Conservation (phyloP, 1,140 invertebrate genomes). For the Anoplophora glabripennis region DNA sequence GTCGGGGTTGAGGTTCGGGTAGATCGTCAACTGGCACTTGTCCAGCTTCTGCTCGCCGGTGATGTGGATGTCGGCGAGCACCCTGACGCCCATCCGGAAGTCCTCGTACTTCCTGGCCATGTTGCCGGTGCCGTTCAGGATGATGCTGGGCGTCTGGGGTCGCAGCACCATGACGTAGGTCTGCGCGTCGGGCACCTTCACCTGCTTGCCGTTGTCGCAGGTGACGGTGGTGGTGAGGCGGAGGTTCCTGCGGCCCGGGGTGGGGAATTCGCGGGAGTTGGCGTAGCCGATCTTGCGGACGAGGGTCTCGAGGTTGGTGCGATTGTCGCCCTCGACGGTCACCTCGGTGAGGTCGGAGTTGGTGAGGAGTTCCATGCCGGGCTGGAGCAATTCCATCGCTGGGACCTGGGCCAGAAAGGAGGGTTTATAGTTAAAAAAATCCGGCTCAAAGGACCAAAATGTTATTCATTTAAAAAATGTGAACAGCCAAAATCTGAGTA, state of each 20-base stretch:
- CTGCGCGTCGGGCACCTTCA: conserved; percentile 68
- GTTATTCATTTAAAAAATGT: not conserved
- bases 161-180: conserved; percentile 85
- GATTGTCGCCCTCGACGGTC: conserved; percentile 85
- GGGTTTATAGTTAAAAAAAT: too few species aligned
- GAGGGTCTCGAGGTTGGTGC: conserved; percentile 83
- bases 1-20: conserved; percentile 91
- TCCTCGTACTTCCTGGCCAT: conserved; percentile 81
- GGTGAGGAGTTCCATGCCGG: conserved; percentile 69
- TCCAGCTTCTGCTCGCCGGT: conserved; percentile 62
- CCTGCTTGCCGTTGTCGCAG: conserved; percentile 67
- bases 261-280: conserved; percentile 86
- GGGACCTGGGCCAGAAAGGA: conserved; percentile 55
- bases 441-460: too few species aligned
- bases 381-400: conserved; percentile 71
- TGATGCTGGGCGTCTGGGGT: conserved; percentile 79
- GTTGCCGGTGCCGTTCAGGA: conserved; percentile 78
- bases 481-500: too few species aligned
- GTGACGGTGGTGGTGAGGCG: conserved; percentile 76
- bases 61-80: conserved; percentile 78
- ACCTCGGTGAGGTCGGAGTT: conserved; percentile 84
- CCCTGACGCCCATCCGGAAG: conserved; percentile 77
- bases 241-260: conserved; percentile 86
- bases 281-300: conserved; percentile 86
- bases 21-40: conserved; percentile 87